Evolutionary conservation across 2,797 vertebrate genomes (phyloP), one percentile per base, ranked within the genome.

Genomic region (Bradypus variegatus): DNA sequence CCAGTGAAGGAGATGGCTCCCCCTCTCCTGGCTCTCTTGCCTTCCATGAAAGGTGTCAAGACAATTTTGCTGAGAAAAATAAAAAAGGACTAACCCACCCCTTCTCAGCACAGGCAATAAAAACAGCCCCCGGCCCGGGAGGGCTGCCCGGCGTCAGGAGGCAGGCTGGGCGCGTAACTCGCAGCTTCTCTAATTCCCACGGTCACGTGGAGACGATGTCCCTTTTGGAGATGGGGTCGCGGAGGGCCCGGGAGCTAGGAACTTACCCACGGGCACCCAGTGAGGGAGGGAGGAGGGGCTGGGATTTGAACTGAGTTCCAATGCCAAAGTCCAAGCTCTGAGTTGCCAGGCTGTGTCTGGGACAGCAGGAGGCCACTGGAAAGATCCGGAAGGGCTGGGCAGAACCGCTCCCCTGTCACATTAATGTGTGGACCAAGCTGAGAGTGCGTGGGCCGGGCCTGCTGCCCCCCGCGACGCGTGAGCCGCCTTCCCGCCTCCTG

Each of bases 131-230:
- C 8, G 14, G 50, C 50, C 50, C 50, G 50, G 50, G 14, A 27
- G 72, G 83, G 33, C 41, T 23, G 6, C 38, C n/a, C 60, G 27
- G 29, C 4, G 0, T 23, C n/a, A 12, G 29, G 62, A 3, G 33
- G 18, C 80, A 3, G 0, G 14, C 0, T 23, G 19, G 36, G 45
- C 5, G n/a, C 53, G 33, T 10, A 11, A 21, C 16, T 1, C 2
- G 45, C 45, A 1, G 11, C 13, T 62, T 41, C 62, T 5, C 8
- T 4, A 13, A 18, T 15, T n/a, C 38, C 23, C 5, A n/a, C n/a
- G 16, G 13, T 11, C 18, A 4, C 0, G 0, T 3, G 25, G 29
- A 33, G 29, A 29, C 29, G 1, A 23, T 8, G 7, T 41, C 78
- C 25, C 27, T 50, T 45, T 27, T 4, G 5, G 0, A 41, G 77